These are phyloP conservation scores for Ameiurus melas DNA, from an alignment of 2,113 vertebrate species.

Conservation along the genomic window DNA sequence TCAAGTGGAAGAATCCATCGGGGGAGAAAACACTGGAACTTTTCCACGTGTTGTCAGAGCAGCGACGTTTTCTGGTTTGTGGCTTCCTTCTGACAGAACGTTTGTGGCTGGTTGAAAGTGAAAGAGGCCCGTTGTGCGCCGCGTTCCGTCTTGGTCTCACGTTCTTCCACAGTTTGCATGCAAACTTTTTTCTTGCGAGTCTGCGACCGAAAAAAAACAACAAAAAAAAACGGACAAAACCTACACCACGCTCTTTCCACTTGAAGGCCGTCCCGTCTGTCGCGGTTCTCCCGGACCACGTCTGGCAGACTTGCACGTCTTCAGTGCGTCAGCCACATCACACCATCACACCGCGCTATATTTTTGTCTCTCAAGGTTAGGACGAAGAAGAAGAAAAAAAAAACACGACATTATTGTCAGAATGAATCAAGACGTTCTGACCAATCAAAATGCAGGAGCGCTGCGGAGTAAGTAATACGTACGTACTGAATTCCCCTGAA, in stretches of 20 bases:
- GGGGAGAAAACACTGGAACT: background rate
- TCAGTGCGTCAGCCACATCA: background rate
- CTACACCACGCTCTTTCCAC: background rate
- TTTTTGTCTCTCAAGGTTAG: background rate
- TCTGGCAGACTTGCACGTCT: background rate
- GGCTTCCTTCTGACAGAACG: background rate
- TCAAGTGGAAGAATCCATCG: background rate
- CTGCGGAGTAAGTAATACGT: background rate
- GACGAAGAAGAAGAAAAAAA: background rate
- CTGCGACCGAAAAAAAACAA: background rate
- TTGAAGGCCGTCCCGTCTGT: background rate
- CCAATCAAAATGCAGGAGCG: background rate
- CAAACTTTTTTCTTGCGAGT: background rate
- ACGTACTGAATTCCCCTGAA: too few species aligned
- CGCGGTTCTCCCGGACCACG: background rate
- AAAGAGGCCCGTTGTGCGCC: background rate
- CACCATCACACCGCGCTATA: background rate
- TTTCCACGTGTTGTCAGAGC: background rate
- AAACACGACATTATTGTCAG: background rate
- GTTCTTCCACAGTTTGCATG: background rate
- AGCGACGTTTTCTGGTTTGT: background rate
- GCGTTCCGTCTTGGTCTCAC: background rate
- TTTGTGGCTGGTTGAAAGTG: background rate
- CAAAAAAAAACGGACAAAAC: background rate
- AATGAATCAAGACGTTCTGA: background rate